A percentile compares a stretch with the other conserved stretches of the same genome.
These are phyloP conservation scores for Mormyrops attenuatus DNA, from an alignment of 2,797 vertebrate genomes.

Conservation along the genomic window DNA sequence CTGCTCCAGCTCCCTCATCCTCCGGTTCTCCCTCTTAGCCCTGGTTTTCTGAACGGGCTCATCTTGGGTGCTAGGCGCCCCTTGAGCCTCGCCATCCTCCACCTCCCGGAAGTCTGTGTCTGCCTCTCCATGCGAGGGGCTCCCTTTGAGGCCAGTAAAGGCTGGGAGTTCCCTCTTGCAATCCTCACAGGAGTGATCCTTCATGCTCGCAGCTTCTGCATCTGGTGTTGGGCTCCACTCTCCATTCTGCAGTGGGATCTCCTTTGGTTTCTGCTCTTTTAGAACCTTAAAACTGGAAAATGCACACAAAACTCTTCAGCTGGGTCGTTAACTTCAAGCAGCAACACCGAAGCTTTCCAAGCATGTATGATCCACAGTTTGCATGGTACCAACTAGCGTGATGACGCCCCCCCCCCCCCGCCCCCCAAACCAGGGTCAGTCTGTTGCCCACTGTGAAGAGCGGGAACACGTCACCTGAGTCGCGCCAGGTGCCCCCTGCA, in stretches of 20 bases:
- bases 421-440: neutral
- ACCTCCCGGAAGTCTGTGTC: neutral
- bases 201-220: conserved; percentile 61
- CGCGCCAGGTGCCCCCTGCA: conserved; percentile 72
- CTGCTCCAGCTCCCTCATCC: conserved; percentile 93
- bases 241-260: conserved; percentile 61
- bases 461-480: conserved; percentile 65
- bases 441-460: neutral
- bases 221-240: conserved; percentile 44
- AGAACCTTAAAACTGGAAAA: conserved; percentile 67
- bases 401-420: neutral
- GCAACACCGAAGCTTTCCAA: neutral
- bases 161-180: conserved; percentile 49
- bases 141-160: conserved; percentile 46
- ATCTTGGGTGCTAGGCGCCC: conserved; percentile 67
- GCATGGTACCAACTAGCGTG: neutral
- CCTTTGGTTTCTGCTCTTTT: conserved; percentile 61
- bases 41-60: conserved; percentile 82
- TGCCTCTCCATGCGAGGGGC: conserved; percentile 41
- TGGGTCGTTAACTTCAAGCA: neutral
- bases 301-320: conserved; percentile 18
- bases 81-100: conserved; percentile 50
- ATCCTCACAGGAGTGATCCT: conserved; percentile 67
- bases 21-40: conserved; percentile 87
- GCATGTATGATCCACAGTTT: neutral